These are phyloP conservation scores for Colossoma macropomum DNA, from an alignment of 2,113 vertebrate species.

Conservation along the genomic window DNA sequence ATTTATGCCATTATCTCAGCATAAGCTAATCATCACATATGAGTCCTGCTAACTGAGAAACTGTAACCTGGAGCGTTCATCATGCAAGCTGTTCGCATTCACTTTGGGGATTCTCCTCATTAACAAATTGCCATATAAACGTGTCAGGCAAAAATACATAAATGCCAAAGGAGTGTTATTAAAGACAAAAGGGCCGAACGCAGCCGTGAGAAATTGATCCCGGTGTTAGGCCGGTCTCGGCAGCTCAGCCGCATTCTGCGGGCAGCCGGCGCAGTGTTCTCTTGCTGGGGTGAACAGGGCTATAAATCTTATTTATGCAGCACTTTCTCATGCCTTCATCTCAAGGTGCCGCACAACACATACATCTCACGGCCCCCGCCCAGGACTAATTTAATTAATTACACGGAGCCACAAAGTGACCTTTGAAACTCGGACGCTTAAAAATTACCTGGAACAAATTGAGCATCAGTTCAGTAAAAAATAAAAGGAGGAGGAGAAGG, in stretches of 20 bases:
- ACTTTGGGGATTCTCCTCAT: slow-evolving; percentile 35
- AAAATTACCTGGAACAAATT: slow-evolving; percentile 63
- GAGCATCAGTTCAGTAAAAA: slow-evolving; percentile 57
- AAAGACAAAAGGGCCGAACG: slow-evolving; percentile 23
- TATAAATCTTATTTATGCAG: slow-evolving; percentile 61
- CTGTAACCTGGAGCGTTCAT: slow-evolving; percentile 45
- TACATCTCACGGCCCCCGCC: slow-evolving; percentile 58
- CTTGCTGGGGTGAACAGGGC: slow-evolving; percentile 32
- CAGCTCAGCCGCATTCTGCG: slow-evolving; percentile 43
- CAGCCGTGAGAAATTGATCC: slow-evolving; percentile 46
- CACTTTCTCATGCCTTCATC: slow-evolving; percentile 57
- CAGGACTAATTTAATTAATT: slow-evolving; percentile 70
- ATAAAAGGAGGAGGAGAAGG: not conserved
- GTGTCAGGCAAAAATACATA: slow-evolving; percentile 48
- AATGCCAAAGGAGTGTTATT: slow-evolving; percentile 49
- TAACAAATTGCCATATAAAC: slow-evolving; percentile 48
- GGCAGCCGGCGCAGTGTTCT: slow-evolving; percentile 47
- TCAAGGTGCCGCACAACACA: slow-evolving; percentile 63
- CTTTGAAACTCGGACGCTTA: slow-evolving; percentile 65
- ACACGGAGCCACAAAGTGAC: slow-evolving; percentile 67
- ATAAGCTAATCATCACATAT: slow-evolving; percentile 28
- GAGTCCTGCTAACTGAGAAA: not conserved
- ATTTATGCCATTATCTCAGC: slow-evolving; percentile 33
- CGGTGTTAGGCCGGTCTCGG: slow-evolving; percentile 55
- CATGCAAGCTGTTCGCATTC: slow-evolving; percentile 19